Evolutionary conservation across 2,888 invertebrate species (phyloP), one percentile per base, ranked within the genome.

Genomic region (Pristionchus japonicus): DNA sequence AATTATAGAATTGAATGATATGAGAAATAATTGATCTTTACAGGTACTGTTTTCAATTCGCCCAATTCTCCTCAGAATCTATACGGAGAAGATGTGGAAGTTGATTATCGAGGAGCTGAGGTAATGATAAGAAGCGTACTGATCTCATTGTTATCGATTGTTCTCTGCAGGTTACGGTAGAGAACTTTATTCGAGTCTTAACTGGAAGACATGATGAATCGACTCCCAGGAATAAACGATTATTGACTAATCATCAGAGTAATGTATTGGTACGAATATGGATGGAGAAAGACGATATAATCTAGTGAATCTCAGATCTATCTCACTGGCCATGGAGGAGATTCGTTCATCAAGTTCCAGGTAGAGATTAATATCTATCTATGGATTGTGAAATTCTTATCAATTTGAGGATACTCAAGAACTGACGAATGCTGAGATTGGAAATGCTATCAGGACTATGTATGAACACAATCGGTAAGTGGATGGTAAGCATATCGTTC

Each of bases 401-500:
- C 3, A 13, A 34, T n/a, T 57, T 1, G 15, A 84, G 95, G 99
- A 99, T 95, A 97, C 98, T 0, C 98, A 99, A 94, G 99, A 99
- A 95, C 97, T 99, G 37, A 99, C 99, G 3, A 98, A 97, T 95
- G 97, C 98, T 93, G 99, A 99, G 95, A 95, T 99, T 93, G 99
- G 98, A 31, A 99, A 99, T 96, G 99, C 99, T 31, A 96, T 99
- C 88, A 98, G 99, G 95, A 99, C 99, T 95, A 99, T 99, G 99
- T 98, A 98, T 97, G 98, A 99, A 94, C 99, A 99, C 94, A 96
- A 97, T 95, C 96, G 98, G 97, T 97, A 92, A 89, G 87, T 17
- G 23, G 15, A 23, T 11, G 7, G n/a, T 27, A 23, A 4, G 7
- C 70, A 20, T 34, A 3, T 27, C 70, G n/a, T 31, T 34, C 34